Conservation (phyloP, 2,113 vertebrate genomes). For the Oostethus manadensis region DNA sequence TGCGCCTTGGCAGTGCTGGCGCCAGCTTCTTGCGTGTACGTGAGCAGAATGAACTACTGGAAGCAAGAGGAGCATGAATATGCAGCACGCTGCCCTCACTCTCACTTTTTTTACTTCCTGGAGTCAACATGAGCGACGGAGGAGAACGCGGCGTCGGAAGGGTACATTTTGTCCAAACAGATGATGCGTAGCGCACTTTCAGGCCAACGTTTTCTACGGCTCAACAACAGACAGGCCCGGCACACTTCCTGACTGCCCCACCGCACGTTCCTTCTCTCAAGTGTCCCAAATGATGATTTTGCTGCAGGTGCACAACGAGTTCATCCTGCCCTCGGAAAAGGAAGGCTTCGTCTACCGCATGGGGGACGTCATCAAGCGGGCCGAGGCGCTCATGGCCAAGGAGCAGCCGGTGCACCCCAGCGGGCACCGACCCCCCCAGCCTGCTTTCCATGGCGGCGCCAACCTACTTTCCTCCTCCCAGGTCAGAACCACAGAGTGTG, state of each 20-base stretch:
- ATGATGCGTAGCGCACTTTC: too few species aligned
- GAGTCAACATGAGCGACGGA: slow-evolving; percentile 7
- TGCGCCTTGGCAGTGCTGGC: slow-evolving; percentile 33
- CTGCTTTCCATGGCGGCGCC: slow-evolving; percentile 38
- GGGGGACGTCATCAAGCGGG: slow-evolving; percentile 90
- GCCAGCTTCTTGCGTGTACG: slow-evolving; percentile 3
- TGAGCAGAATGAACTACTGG: slow-evolving; percentile 47
- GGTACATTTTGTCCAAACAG: neutral
- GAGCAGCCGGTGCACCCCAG: slow-evolving; percentile 55
- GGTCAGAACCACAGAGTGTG: slow-evolving; percentile 45
- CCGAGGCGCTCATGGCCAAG: slow-evolving; percentile 84
- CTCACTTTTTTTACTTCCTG: neutral
- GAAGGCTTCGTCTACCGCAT: slow-evolving; percentile 87
- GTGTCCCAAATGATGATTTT: neutral
- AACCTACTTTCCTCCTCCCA: slow-evolving; percentile 66
- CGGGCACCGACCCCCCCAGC: slow-evolving; percentile 36
- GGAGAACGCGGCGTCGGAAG: slow-evolving; percentile 1
- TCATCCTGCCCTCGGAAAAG: slow-evolving; percentile 88
- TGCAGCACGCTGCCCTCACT: slow-evolving; percentile 15
- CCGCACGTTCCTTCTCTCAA: too few species aligned
- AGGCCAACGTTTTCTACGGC: too few species aligned
- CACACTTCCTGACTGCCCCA: too few species aligned
- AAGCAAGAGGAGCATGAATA: slow-evolving; percentile 21
- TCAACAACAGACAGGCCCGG: too few species aligned
- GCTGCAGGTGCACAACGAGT: slow-evolving; percentile 87